Evolutionary conservation across 2,888 invertebrate species (phyloP).

Genomic region (Carterocephalus palaemon): DNA sequence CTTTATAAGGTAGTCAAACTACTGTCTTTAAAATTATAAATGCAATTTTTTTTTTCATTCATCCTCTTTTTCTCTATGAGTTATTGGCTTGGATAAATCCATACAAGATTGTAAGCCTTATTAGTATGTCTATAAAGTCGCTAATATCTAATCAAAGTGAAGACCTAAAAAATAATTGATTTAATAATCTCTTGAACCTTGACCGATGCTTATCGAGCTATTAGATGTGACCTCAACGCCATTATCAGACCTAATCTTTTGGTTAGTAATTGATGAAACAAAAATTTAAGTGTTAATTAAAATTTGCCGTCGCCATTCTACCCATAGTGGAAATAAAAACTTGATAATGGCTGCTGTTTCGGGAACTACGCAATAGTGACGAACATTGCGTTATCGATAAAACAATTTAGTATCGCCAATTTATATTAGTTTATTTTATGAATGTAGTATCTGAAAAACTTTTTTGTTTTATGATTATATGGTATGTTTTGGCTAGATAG

Average conservation of each 20-base stretch:
- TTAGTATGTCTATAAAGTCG: no score
- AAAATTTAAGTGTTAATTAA: slow-evolving; percentile 10
- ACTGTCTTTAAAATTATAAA: no score
- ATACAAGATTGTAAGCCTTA: no score
- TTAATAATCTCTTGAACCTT: slow-evolving; percentile 5
- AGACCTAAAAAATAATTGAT: neutral
- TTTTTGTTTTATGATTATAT: no score
- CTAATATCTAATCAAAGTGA: neutral
- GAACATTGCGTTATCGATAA: neutral
- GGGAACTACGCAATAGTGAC: neutral
- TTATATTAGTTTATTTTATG: no score
- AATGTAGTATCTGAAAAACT: no score
- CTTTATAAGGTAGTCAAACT: no score
- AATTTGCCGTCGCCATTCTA: slow-evolving; percentile 2
- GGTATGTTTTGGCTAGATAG: no score
- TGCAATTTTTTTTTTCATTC: no score
- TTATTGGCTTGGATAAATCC: no score
- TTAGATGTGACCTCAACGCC: slow-evolving; percentile 13
- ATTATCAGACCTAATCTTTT: slow-evolving; percentile 1
- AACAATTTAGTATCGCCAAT: no score
- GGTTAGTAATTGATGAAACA: slow-evolving; percentile 4
- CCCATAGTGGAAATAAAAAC: neutral
- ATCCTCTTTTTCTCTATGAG: no score
- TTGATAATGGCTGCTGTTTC: neutral
- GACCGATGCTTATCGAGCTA: slow-evolving; percentile 14